Evolutionary conservation across 2,797 vertebrate species (phyloP).

Genomic region (Oceanodroma leucorhoa): DNA sequence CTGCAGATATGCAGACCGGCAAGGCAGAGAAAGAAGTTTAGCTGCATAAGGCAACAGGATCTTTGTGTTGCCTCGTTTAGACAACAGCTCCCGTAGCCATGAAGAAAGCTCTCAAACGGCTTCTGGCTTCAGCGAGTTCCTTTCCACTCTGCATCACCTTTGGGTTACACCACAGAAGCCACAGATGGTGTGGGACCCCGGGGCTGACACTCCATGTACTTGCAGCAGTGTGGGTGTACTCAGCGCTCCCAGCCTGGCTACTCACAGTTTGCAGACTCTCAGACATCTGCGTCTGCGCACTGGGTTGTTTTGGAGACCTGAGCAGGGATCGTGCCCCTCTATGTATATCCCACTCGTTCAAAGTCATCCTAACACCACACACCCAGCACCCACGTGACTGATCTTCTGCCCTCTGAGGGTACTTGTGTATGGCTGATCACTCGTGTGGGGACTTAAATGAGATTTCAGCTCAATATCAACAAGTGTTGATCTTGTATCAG

Average conservation of each 20-base stretch:
- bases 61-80: background rate
- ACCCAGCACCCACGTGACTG: accelerated
- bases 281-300: accelerated
- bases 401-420: background rate
- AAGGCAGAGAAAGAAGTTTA: background rate
- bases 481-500: background rate
- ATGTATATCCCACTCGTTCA: accelerated
- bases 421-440: background rate
- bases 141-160: background rate
- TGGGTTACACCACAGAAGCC: background rate
- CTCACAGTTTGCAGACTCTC: background rate
- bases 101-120: background rate
- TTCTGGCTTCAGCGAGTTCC: background rate
- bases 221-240: background rate
- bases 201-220: accelerated
- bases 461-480: background rate
- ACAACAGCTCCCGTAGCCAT: accelerated
- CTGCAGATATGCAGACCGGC: background rate
- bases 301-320: background rate
- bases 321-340: background rate
- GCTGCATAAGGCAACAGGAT: background rate
- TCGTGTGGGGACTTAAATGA: background rate
- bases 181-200: background rate
- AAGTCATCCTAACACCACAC: background rate
- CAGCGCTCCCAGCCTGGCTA: background rate